Conservation (phyloP, 2,113 vertebrate species). For the Conger conger region DNA sequence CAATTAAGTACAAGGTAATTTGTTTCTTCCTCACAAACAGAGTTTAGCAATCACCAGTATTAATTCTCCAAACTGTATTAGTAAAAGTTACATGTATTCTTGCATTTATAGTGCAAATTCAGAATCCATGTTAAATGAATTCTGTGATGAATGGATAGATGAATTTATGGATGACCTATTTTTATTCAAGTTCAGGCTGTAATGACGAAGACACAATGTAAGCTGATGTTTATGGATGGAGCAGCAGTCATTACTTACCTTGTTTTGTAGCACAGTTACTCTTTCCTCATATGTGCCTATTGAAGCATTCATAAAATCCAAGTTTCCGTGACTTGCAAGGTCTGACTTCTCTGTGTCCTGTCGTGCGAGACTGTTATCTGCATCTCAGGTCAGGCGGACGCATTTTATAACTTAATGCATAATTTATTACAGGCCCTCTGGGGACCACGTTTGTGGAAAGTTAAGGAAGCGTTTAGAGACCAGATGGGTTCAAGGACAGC, state of each 20-base stretch:
- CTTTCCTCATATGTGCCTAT: not conserved
- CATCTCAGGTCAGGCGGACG: not conserved
- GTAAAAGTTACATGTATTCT: too few species aligned
- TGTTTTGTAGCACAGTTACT: not conserved
- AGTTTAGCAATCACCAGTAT: too few species aligned
- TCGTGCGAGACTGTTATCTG: not conserved
- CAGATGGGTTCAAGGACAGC: not conserved
- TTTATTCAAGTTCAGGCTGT: not conserved
- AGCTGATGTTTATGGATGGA: not conserved
- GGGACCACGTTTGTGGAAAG: not conserved
- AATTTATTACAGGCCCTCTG: not conserved
- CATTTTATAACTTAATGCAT: not conserved
- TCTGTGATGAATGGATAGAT: not conserved
- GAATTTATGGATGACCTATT: not conserved
- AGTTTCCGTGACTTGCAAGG: not conserved
- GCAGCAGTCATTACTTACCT: not conserved
- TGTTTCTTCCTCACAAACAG: too few species aligned
- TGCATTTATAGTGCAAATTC: too few species aligned
- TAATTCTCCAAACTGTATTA: too few species aligned
- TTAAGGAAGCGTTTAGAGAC: constrained; percentile 3
- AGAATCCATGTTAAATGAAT: too few species aligned
- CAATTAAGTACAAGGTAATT: too few species aligned
- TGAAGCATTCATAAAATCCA: not conserved
- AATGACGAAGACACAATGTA: not conserved
- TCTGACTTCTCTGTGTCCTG: not conserved